Conservation (phyloP, 2,888 invertebrate species). For the Scaptomyza parva region DNA sequence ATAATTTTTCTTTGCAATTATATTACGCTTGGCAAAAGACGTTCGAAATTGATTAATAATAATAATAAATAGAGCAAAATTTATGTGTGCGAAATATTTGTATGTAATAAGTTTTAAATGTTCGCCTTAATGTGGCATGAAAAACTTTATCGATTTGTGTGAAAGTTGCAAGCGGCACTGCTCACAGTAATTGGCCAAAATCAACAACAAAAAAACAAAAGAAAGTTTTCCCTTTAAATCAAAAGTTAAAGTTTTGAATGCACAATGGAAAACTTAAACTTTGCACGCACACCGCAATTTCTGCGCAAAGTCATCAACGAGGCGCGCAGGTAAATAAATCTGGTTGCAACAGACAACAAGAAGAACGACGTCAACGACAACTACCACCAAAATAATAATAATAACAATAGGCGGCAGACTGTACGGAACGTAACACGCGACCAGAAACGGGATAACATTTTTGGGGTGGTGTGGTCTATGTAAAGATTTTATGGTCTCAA, state of each 20-base stretch:
- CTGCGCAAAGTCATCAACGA: conserved; percentile 84
- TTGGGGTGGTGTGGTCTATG: conserved; percentile 34
- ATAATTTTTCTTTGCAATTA: conserved; percentile 22
- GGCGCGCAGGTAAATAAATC: conserved; percentile 78
- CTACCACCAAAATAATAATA: conserved; percentile 31
- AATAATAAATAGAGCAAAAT: background rate
- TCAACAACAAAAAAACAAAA: conserved; percentile 34
- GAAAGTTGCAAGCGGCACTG: conserved; percentile 60
- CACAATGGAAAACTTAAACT: conserved; percentile 83
- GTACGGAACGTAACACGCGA: conserved; percentile 17
- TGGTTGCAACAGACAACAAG: conserved; percentile 38
- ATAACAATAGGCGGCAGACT: conserved; percentile 25
- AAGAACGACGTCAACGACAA: conserved; percentile 28
- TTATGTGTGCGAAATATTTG: background rate
- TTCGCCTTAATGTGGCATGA: conserved; percentile 20
- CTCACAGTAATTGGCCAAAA: conserved; percentile 42
- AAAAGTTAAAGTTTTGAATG: conserved; percentile 56
- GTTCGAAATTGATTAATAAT: conserved; percentile 8
- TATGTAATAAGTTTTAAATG: conserved; percentile 3
- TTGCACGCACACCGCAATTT: conserved; percentile 83
- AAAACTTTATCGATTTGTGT: conserved; percentile 69
- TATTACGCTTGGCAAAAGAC: conserved; percentile 7
- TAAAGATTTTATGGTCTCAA: conserved; percentile 18
- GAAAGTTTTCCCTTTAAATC: conserved; percentile 57
- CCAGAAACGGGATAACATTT: conserved; percentile 10